phyloP scores from a whole-genome alignment of 2,113 vertebrate species.

The Rhea americana region DNA sequence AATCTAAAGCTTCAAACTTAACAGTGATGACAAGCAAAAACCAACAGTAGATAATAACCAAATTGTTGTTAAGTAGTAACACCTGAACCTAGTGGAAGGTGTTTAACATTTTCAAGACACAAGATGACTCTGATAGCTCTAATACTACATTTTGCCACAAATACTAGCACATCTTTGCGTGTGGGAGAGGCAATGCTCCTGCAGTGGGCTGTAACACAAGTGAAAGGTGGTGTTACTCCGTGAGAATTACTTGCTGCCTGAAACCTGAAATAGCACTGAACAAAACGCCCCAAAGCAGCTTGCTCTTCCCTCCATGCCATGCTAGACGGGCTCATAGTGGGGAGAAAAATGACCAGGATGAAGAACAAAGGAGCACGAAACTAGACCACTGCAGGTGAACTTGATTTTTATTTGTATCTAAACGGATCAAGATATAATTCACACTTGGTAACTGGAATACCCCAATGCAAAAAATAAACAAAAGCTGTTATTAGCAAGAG shows the following conservation, averaged over 20 bases:
- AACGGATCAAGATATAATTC: slow-evolving; percentile 8
- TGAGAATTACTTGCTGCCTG: not conserved
- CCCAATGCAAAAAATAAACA: slow-evolving; percentile 42
- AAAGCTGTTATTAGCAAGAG: slow-evolving; percentile 52
- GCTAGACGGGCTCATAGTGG: not conserved
- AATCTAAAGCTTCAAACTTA: not conserved
- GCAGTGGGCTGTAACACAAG: not conserved
- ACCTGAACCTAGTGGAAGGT: not conserved
- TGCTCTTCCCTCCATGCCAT: not conserved
- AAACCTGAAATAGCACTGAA: not conserved
- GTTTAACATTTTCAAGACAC: not conserved
- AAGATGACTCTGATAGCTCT: not conserved
- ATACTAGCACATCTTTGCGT: not conserved
- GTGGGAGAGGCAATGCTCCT: not conserved
- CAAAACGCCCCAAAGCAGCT: not conserved
- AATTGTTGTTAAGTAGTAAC: not conserved
- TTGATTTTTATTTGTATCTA: slow-evolving; percentile 2
- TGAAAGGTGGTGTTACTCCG: not conserved
- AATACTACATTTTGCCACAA: not conserved
- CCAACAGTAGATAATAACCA: not conserved
- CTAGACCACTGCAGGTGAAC: not conserved
- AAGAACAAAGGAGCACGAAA: not conserved
- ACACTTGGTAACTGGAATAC: slow-evolving; percentile 26
- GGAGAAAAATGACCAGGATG: not conserved
- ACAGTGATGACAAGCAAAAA: not conserved